Evolutionary conservation across 2,888 invertebrate genomes (phyloP).

Genomic region (Spisula solida): DNA sequence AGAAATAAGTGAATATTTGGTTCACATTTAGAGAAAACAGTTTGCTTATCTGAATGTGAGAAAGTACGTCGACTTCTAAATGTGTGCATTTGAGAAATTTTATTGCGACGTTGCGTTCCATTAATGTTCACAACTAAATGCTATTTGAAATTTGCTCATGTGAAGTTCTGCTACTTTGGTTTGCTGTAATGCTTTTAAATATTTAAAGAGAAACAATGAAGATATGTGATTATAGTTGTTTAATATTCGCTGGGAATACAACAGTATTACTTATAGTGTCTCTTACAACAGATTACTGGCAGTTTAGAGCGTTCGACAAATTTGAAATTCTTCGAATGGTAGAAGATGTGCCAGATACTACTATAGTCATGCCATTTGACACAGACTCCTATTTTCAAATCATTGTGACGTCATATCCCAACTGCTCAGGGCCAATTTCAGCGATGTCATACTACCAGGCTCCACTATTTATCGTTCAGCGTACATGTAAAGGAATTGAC

Average conservation of each 20-base stretch:
- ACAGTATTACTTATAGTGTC: constrained; percentile 81
- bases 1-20: too few species aligned
- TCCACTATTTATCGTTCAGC: constrained; percentile 71
- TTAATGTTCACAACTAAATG: not conserved
- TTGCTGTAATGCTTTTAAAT: not conserved
- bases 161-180: too few species aligned
- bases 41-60: too few species aligned
- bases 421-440: not conserved
- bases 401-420: constrained; percentile 37
- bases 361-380: constrained; percentile 73
- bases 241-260: constrained; percentile 83
- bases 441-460: constrained; percentile 69
- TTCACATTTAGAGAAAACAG: too few species aligned
- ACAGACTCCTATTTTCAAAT: constrained; percentile 79
- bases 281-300: constrained; percentile 84
- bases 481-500: not conserved
- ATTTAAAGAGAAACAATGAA: constrained; percentile 1
- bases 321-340: constrained; percentile 69
- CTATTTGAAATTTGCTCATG: too few species aligned
- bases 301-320: constrained; percentile 79
- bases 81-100: too few species aligned
- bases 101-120: too few species aligned
- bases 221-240: constrained; percentile 82
- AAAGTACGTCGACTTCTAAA: too few species aligned
- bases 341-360: constrained; percentile 64